Percentiles rank a stretch among this genome's conserved stretches.
Conservation (phyloP, 2,113 vertebrate genomes). For the Cebidichthys violaceus region DNA sequence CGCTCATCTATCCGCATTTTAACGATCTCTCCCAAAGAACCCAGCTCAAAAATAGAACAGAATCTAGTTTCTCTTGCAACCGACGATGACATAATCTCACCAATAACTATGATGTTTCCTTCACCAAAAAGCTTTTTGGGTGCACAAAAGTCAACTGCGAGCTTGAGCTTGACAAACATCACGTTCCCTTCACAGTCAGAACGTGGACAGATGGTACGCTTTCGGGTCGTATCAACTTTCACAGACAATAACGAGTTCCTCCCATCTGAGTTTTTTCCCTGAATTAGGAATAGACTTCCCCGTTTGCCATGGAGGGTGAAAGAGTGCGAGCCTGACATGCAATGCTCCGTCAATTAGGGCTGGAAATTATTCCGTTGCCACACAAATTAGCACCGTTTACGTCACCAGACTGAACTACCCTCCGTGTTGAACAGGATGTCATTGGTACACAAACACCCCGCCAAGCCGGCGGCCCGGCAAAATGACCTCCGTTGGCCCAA, state of each 20-base stretch:
- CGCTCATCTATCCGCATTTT: constrained; percentile 16
- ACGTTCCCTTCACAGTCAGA: constrained; percentile 16
- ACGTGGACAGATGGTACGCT: constrained; percentile 55
- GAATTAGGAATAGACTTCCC: constrained; percentile 24
- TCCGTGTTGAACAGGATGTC: constrained; percentile 67
- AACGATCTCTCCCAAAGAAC: constrained; percentile 16
- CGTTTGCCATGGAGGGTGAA: constrained; percentile 45
- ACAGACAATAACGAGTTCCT: constrained; percentile 42
- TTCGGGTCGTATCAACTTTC: constrained; percentile 63
- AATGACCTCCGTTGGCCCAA: constrained; percentile 62
- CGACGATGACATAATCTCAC: constrained; percentile 38
- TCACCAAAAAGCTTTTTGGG: constrained; percentile 30
- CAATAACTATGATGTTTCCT: constrained; percentile 35
- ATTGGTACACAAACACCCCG: constrained; percentile 66
- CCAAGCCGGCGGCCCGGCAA: constrained; percentile 58
- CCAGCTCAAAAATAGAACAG: constrained; percentile 17
- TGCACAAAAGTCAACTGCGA: constrained; percentile 27
- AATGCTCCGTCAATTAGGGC: constrained; percentile 51
- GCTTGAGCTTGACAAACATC: constrained; percentile 34
- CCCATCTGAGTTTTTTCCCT: constrained; percentile 10
- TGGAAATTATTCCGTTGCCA: constrained; percentile 72
- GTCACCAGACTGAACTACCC: constrained; percentile 62
- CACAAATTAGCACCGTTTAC: constrained; percentile 63
- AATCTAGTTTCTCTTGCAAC: constrained; percentile 35
- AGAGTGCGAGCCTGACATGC: constrained; percentile 43